phyloP scores from a whole-genome alignment of 2,113 vertebrate species.

The Hypocryptadius cinnamomeus region DNA sequence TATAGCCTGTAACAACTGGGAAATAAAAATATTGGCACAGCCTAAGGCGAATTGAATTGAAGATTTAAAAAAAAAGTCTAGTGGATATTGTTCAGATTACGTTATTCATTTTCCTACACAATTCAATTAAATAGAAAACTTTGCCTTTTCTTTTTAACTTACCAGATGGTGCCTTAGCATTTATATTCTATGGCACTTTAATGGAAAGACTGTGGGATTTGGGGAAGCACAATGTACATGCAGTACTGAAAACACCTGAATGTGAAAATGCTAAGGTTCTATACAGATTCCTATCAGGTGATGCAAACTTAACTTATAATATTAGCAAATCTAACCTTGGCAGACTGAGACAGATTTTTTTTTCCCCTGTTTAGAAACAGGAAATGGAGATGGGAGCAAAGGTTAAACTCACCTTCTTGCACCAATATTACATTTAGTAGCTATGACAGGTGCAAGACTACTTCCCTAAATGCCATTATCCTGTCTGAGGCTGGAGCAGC shows the following conservation, averaged over 20 bases:
- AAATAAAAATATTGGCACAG: conserved; percentile 10
- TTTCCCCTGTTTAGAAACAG: not conserved
- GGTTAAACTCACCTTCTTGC: not conserved
- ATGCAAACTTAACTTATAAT: not conserved
- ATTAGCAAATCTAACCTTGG: not conserved
- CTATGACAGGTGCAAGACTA: not conserved
- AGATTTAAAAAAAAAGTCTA: not conserved
- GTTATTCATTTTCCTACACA: not conserved
- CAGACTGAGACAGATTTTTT: not conserved
- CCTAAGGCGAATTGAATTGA: not conserved
- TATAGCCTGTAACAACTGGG: not conserved
- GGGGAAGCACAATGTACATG: not conserved
- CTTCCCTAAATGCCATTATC: conserved; percentile 14
- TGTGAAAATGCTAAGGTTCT: not conserved
- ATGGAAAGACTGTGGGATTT: not conserved
- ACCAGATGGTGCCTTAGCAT: not conserved
- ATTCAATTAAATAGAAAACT: not conserved
- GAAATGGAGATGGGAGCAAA: not conserved
- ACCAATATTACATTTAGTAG: not conserved
- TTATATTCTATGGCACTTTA: not conserved
- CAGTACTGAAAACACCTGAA: not conserved
- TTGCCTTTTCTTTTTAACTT: conserved; percentile 2
- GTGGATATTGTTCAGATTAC: not conserved
- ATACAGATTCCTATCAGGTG: not conserved
- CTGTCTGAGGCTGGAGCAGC: not conserved